These are phyloP conservation scores for Meleagris gallopavo DNA, from an alignment of 2,113 vertebrate genomes.

Conservation along the genomic window DNA sequence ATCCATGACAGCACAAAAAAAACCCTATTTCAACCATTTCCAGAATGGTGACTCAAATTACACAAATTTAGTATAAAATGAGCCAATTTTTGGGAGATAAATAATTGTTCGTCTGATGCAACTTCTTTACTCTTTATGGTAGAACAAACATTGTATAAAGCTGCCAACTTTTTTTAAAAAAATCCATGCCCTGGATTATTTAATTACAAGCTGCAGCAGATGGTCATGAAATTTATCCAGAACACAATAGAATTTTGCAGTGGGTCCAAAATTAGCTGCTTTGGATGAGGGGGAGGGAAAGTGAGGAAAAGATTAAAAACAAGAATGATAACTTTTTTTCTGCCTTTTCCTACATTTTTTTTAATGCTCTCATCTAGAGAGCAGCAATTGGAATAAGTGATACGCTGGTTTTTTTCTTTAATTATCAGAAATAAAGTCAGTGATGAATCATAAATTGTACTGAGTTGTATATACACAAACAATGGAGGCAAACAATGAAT, in stretches of 20 bases:
- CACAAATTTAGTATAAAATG: not conserved
- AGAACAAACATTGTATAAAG: not conserved
- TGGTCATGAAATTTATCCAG: not conserved
- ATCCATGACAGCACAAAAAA: not conserved
- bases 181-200: not conserved
- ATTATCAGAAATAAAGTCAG: not conserved
- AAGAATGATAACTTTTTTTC: not conserved
- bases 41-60: not conserved
- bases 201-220: not conserved
- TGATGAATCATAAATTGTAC: not conserved
- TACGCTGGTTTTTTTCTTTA: not conserved
- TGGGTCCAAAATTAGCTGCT: not conserved
- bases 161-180: not conserved
- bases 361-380: not conserved
- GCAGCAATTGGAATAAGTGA: not conserved
- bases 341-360: not conserved
- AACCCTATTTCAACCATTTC: not conserved
- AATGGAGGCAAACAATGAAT: not conserved
- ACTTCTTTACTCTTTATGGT: not conserved
- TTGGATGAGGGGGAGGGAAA: not conserved
- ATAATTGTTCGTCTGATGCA: not conserved
- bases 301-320: fast-evolving
- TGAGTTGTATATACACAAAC: not conserved
- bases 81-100: not conserved
- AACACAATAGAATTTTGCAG: not conserved